Evolutionary conservation across 2,113 vertebrate genomes (phyloP).

Genomic region (Datnioides undecimradiatus): DNA sequence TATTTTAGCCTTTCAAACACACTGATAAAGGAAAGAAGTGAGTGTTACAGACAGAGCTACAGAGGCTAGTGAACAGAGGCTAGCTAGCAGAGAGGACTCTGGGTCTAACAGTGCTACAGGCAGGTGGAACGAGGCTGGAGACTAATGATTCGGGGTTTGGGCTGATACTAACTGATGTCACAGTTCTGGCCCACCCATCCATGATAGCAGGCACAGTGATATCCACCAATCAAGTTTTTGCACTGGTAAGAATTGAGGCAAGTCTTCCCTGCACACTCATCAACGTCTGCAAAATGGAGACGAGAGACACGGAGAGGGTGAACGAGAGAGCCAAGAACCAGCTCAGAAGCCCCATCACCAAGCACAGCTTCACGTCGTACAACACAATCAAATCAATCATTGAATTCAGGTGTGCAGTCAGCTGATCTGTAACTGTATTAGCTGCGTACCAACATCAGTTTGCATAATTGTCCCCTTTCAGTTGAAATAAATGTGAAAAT

Average conservation of each 20-base stretch:
- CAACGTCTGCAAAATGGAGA: slow-evolving; percentile 91
- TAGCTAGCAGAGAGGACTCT: background rate
- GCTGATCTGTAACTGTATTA: too few relatives aligned
- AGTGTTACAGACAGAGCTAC: background rate
- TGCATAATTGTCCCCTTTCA: too few relatives aligned
- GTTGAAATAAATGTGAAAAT: too few relatives aligned
- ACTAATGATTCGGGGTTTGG: slow-evolving; percentile 33
- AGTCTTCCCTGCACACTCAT: slow-evolving; percentile 94
- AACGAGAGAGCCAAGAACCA: slow-evolving; percentile 63
- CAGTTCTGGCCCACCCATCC: slow-evolving; percentile 97
- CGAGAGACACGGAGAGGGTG: slow-evolving; percentile 55
- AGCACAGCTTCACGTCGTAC: background rate
- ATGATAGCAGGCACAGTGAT: slow-evolving; percentile 95
- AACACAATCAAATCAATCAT: background rate
- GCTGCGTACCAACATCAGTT: too few relatives aligned
- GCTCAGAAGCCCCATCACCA: slow-evolving; percentile 74
- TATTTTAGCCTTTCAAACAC: background rate
- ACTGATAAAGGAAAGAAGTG: background rate
- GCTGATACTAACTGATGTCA: slow-evolving; percentile 96
- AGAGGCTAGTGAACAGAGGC: slow-evolving; percentile 17
- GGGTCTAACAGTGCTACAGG: slow-evolving; percentile 8
- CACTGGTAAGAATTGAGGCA: slow-evolving; percentile 97
- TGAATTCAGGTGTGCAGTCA: too few relatives aligned
- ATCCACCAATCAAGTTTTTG: slow-evolving; percentile 99
- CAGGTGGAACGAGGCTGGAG: slow-evolving; percentile 24